Percentiles rank a stretch among this genome's conserved stretches.
These are phyloP conservation scores for Dorcus parallelipipedus DNA, from an alignment of 2,888 invertebrate species.

Conservation along the genomic window DNA sequence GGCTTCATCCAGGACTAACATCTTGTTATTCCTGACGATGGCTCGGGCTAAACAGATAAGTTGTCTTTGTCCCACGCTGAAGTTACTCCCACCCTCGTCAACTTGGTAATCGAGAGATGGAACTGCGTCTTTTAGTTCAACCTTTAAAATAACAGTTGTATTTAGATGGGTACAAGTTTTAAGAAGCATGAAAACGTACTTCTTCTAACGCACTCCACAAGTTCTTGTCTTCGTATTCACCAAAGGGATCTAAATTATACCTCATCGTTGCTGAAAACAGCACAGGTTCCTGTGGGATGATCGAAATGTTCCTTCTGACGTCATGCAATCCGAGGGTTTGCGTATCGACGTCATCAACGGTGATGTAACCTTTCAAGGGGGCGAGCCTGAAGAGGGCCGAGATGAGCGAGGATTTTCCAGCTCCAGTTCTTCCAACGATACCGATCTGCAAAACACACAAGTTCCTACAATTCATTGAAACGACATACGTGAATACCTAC, in stretches of 20 bases:
- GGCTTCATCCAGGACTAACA: constrained; percentile 85
- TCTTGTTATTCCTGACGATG: constrained; percentile 71
- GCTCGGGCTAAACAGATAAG: constrained; percentile 83
- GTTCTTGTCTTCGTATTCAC: constrained; percentile 64
- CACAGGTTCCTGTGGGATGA: constrained; percentile 53
- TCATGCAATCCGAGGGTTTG: constrained; percentile 71
- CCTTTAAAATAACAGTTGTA: constrained; percentile 44
- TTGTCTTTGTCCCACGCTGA: constrained; percentile 86
- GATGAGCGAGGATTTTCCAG: constrained; percentile 79
- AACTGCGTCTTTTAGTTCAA: constrained; percentile 71
- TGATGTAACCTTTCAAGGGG: constrained; percentile 70
- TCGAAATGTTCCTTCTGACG: constrained; percentile 76
- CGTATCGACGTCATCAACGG: constrained; percentile 73
- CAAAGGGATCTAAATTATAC: constrained; percentile 80
- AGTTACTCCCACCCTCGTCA: constrained; percentile 77
- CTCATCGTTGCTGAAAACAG: constrained; percentile 76
- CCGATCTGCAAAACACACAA: constrained; percentile 57
- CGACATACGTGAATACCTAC: constrained; percentile 40
- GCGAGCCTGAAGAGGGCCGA: constrained; percentile 79
- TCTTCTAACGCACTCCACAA: constrained; percentile 74
- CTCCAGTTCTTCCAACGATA: constrained; percentile 83
- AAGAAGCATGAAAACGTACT: constrained; percentile 35
- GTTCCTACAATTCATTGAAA: neutral
- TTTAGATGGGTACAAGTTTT: neutral
- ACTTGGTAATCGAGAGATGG: constrained; percentile 62